Evolutionary conservation across 2,888 invertebrate genomes (phyloP).

Genomic region (Drosophila crucigera): DNA sequence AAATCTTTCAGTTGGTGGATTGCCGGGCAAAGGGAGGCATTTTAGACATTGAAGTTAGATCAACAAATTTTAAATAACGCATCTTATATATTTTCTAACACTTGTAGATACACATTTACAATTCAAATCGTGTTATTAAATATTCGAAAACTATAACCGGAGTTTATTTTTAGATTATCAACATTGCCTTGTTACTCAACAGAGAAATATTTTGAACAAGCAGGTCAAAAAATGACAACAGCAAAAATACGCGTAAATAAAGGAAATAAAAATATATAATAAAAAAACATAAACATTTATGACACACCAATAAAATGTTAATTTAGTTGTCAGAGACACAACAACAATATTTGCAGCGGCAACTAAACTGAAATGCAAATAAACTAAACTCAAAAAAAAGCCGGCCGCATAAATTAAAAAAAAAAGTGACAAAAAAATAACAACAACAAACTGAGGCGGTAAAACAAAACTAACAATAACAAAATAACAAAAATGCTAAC

Average conservation of each 20-base stretch:
- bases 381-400: conserved; percentile 42
- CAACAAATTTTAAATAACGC: background rate
- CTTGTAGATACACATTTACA: background rate
- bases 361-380: conserved; percentile 53
- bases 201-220: conserved; percentile 42
- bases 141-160: conserved; percentile 4
- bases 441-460: conserved; percentile 56
- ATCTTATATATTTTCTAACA: background rate
- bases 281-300: conserved; percentile 35
- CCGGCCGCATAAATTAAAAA: conserved; percentile 69
- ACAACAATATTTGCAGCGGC: conserved; percentile 47
- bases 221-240: conserved; percentile 26
- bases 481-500: conserved; percentile 15
- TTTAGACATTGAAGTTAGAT: background rate
- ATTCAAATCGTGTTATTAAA: background rate
- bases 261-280: conserved; percentile 33
- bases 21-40: background rate
- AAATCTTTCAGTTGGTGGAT: background rate
- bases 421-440: conserved; percentile 26
- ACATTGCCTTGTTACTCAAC: conserved; percentile 47
- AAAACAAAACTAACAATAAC: conserved; percentile 49
- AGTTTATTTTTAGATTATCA: conserved; percentile 9
- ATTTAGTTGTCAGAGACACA: conserved; percentile 48
- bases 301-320: conserved; percentile 77
- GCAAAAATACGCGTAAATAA: conserved; percentile 19